Evolutionary conservation across 2,113 vertebrate genomes (phyloP).

Genomic region (Nesospiza acunhae): DNA sequence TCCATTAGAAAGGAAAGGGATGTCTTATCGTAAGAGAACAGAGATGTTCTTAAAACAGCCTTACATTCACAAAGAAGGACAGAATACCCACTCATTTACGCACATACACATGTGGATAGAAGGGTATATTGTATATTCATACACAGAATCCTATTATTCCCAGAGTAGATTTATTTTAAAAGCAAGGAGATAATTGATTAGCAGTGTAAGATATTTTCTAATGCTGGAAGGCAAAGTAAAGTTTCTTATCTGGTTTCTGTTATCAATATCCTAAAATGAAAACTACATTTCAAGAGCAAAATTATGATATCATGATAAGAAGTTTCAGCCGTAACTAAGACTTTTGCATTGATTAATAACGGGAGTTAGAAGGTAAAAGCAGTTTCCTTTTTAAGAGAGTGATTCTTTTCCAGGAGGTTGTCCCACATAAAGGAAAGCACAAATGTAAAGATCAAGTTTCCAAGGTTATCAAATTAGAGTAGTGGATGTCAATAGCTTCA

Average conservation of each 20-base stretch:
- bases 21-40: background rate
- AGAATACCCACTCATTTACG: background rate
- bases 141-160: background rate
- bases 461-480: background rate
- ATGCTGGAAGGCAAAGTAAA: constrained; percentile 58
- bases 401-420: background rate
- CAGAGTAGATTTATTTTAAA: constrained; percentile 25
- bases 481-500: background rate
- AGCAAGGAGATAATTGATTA: constrained; percentile 63
- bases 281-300: constrained; percentile 36
- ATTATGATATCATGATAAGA: constrained; percentile 57
- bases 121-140: constrained; percentile 12
- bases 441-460: background rate
- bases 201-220: constrained; percentile 17
- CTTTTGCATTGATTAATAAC: constrained; percentile 51
- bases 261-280: constrained; percentile 58
- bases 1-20: background rate
- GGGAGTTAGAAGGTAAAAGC: constrained; percentile 17
- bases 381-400: background rate
- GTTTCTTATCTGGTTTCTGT: constrained; percentile 57
- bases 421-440: background rate
- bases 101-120: background rate
- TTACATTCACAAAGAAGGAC: background rate
- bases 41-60: background rate
- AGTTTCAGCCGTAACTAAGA: constrained; percentile 43